Evolutionary conservation across 2,797 vertebrate species (phyloP), one percentile per base, ranked within the genome.

Genomic region (Buceros bicornis): DNA sequence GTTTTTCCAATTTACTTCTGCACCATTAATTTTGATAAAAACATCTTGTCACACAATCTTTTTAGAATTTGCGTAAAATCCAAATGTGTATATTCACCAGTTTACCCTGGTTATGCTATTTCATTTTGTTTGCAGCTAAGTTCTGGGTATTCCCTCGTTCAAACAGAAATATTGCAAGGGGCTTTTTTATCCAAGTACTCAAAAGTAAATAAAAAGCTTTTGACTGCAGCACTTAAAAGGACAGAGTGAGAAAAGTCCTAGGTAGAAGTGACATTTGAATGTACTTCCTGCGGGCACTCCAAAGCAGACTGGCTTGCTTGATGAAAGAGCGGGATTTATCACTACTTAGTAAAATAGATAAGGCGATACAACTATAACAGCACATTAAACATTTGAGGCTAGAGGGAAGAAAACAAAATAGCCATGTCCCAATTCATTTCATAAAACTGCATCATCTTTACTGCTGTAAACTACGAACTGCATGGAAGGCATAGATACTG

Each of bases 241-340:
- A 90, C 56, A 85, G 47, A 80, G 51, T 47, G 60, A 80, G 48
- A 77, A 33, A 94, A 82, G 83, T 89, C 81, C 50, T 14, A 82
- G 64, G 74, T 83, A 89, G 94, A 94, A 93, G 72, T 58, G 94
- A 89, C 84, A 94, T 87, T 96, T 97, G 92, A 93, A 93, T 58
- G 53, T 69, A 95, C 81, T 92, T 95, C 83, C 85, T 93, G 80
- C 69, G 73, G 1, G 22, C 71, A 89, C 78, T 90, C 90, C 78
- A 83, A 73, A 93, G 81, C 67, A 74, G 78, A 82, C 35, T 54
- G 42, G 53, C 9, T 61, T 56, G 78, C 56, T 56, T 85, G 89
- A 90, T 67, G 60, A 90, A 95, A 90, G 81, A 87, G 67, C 56
- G 87, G 64, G 45, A 80, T 95, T 95, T 96, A 97, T 94, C 94